A percentile compares a stretch with the other conserved stretches of the same genome.
Evolutionary conservation across 2,888 invertebrate species (phyloP).

Genomic region (Eilema depressum): DNA sequence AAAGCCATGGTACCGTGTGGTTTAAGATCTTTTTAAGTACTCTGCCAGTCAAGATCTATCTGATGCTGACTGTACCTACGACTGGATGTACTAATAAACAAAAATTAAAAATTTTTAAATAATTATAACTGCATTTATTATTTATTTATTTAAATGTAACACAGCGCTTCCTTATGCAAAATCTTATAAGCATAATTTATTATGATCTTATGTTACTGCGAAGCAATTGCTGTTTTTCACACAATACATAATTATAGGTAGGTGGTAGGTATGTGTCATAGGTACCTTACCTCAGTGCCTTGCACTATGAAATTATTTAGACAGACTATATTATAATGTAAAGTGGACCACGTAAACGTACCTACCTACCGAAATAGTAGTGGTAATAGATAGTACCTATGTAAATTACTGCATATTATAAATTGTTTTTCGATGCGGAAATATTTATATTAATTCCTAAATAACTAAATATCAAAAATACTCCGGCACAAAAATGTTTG

Average conservation of each 20-base stretch:
- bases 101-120: no score
- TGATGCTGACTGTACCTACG: no score
- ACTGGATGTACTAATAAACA: no score
- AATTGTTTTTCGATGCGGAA: neutral
- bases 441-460: neutral
- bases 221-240: neutral
- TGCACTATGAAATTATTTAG: neutral
- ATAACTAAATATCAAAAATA: neutral
- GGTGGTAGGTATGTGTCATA: no score
- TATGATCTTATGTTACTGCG: neutral
- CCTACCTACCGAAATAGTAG: neutral
- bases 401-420: neutral
- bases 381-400: neutral
- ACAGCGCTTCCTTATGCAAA: no score
- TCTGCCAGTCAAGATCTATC: no score
- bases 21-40: no score
- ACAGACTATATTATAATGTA: neutral
- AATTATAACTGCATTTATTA: no score
- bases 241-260: neutral
- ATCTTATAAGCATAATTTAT: no score
- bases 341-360: neutral
- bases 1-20: no score
- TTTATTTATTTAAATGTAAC: no score
- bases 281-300: no score
- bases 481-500: neutral